These are phyloP conservation scores for Leptobrachium ailaonicum DNA, from an alignment of 2,113 vertebrate species.

Conservation along the genomic window DNA sequence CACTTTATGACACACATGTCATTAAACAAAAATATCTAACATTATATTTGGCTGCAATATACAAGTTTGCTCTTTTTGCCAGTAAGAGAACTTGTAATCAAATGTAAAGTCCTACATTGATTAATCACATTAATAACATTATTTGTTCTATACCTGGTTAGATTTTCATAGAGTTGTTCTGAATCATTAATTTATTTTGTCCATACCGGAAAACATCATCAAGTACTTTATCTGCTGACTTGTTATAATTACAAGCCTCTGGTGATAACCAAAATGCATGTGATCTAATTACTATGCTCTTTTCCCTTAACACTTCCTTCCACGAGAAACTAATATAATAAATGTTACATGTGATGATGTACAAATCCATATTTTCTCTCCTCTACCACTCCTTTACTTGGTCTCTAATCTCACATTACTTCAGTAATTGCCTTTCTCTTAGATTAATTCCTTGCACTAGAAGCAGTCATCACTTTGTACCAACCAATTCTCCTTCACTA, in stretches of 20 bases:
- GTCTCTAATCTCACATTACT: neutral
- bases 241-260: neutral
- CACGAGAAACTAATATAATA: slow-evolving; percentile 3
- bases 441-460: neutral
- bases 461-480: no score
- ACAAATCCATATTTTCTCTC: neutral
- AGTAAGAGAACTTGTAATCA: no score
- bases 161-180: no score
- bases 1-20: no score
- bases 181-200: no score
- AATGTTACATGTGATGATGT: neutral
- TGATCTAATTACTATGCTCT: neutral
- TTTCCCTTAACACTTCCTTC: neutral
- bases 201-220: neutral
- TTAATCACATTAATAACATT: no score
- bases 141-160: no score
- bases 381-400: neutral
- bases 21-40: no score
- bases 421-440: neutral
- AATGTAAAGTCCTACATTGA: no score
- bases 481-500: no score
- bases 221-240: neutral
- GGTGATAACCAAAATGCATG: neutral
- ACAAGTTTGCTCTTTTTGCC: no score
- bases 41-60: no score